Percentiles rank a stretch among this genome's conserved stretches.
Conservation (phyloP, 2,888 invertebrate species). For the Drosophila borborema region DNA sequence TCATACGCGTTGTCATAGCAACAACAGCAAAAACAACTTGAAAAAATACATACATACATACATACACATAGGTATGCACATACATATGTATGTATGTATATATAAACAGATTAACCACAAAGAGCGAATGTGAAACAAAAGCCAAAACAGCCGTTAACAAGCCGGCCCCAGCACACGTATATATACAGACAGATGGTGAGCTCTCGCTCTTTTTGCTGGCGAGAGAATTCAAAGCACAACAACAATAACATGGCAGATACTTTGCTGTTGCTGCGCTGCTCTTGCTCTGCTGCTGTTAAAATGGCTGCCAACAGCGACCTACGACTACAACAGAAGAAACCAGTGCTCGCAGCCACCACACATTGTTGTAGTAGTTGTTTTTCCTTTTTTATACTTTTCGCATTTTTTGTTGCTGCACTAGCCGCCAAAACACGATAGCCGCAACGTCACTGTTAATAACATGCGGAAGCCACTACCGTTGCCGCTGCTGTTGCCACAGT, state of each 20-base stretch:
- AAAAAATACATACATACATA: conserved; percentile 1
- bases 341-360: conserved; percentile 15
- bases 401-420: conserved; percentile 22
- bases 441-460: conserved; percentile 66
- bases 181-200: background rate
- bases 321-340: conserved; percentile 46
- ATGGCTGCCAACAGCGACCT: conserved; percentile 46
- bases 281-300: conserved; percentile 44
- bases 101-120: conserved; percentile 48
- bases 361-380: conserved; percentile 2
- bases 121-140: conserved; percentile 46
- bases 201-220: background rate
- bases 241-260: background rate
- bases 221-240: conserved; percentile 13
- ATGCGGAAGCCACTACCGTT: conserved; percentile 47
- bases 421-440: conserved; percentile 34
- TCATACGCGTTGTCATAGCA: conserved; percentile 24
- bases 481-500: conserved; percentile 5
- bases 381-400: conserved; percentile 5
- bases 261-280: conserved; percentile 11
- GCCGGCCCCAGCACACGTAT: conserved; percentile 38
- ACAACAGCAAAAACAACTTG: conserved; percentile 14
- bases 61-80: background rate
- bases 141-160: conserved; percentile 58
- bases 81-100: background rate